A percentile compares a stretch with the other conserved stretches of the same genome.
These are phyloP conservation scores for Gadopsis marmoratus DNA, from an alignment of 2,797 vertebrate genomes.

Conservation along the genomic window DNA sequence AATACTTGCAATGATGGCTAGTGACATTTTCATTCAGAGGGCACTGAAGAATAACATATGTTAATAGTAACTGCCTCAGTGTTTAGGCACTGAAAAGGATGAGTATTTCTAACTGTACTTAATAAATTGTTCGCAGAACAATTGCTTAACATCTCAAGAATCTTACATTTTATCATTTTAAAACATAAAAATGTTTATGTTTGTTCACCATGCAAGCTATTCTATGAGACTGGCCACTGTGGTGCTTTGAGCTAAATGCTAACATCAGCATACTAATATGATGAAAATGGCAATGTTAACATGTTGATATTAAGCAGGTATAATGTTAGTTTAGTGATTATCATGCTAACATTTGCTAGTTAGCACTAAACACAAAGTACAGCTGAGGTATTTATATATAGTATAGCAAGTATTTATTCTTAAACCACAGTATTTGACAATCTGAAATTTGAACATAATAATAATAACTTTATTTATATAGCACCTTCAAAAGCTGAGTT, in stretches of 20 bases:
- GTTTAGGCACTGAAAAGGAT: not conserved
- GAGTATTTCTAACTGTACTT: not conserved
- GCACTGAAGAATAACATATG: constrained; percentile 19
- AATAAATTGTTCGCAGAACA: not conserved
- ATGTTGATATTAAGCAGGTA: not conserved
- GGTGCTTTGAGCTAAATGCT: not conserved
- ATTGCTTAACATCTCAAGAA: not conserved
- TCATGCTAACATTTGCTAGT: not conserved
- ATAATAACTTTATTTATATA: too few relatives aligned
- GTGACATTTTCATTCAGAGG: constrained; percentile 31
- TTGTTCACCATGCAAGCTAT: not conserved
- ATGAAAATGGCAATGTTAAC: not conserved
- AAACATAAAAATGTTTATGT: too few relatives aligned
- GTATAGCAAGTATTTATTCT: not conserved
- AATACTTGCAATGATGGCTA: not conserved
- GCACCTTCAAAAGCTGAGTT: too few relatives aligned
- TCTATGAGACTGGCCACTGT: not conserved
- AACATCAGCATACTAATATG: not conserved
- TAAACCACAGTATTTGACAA: not conserved
- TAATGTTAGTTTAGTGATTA: not conserved
- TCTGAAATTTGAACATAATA: not conserved
- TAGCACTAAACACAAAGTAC: not conserved
- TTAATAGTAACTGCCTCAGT: not conserved
- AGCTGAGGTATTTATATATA: not conserved
- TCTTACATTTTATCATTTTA: not conserved